Conservation (phyloP, 2,888 invertebrate species). For the Chymomyza caudatula region DNA sequence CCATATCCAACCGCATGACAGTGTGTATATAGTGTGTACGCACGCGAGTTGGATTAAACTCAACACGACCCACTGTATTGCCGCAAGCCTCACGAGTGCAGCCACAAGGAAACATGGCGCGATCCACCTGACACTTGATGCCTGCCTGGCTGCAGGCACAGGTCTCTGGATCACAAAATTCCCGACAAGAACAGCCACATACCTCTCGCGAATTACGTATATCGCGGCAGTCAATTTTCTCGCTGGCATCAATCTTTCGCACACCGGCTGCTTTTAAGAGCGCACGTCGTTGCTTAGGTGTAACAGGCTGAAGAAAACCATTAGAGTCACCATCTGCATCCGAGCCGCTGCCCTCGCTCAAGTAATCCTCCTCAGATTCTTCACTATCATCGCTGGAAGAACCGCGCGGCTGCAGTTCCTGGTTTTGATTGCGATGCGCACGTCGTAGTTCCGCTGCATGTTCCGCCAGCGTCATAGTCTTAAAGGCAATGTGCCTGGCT, state of each 20-base stretch:
- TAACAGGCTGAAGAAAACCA: slow-evolving; percentile 94
- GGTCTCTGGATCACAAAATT: slow-evolving; percentile 95
- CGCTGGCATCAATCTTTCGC: slow-evolving; percentile 93
- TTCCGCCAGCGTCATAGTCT: slow-evolving; percentile 90
- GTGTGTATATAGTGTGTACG: slow-evolving; percentile 98
- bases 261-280: slow-evolving; percentile 95
- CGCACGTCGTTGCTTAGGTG: slow-evolving; percentile 92
- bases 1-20: slow-evolving; percentile 93
- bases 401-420: slow-evolving; percentile 77
- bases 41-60: slow-evolving; percentile 96
- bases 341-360: slow-evolving; percentile 87
- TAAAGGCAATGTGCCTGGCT: slow-evolving; percentile 83
- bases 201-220: slow-evolving; percentile 95
- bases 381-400: slow-evolving; percentile 90
- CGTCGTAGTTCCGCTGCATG: slow-evolving; percentile 93
- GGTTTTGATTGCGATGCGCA: slow-evolving; percentile 89
- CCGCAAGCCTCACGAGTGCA: slow-evolving; percentile 96
- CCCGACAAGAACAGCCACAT: slow-evolving; percentile 95
- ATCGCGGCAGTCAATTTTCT: slow-evolving; percentile 95
- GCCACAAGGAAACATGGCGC: slow-evolving; percentile 97
- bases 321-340: slow-evolving; percentile 93
- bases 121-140: slow-evolving; percentile 96
- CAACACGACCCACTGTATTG: slow-evolving; percentile 94
- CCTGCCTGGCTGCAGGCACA: slow-evolving; percentile 96
- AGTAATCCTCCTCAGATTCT: slow-evolving; percentile 86